These are phyloP conservation scores for Lepidochrysops patricia DNA, from an alignment of 2,888 invertebrate genomes.

Conservation along the genomic window DNA sequence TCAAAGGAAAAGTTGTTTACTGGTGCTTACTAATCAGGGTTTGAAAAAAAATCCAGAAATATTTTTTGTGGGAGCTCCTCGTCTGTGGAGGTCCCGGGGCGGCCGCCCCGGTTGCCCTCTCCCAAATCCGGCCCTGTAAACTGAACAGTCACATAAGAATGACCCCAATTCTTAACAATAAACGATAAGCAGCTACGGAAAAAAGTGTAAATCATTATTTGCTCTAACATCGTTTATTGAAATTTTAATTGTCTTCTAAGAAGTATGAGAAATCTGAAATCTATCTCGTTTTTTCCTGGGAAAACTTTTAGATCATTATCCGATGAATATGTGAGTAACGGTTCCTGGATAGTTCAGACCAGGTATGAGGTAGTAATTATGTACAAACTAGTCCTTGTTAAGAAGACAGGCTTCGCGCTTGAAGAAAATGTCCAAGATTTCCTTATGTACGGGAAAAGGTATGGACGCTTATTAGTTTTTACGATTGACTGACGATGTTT, in stretches of 20 bases:
- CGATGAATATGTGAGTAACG: neutral
- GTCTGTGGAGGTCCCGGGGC: no score
- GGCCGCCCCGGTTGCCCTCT: no score
- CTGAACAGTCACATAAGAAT: neutral
- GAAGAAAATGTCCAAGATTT: neutral
- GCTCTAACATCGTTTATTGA: neutral
- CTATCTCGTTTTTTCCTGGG: neutral
- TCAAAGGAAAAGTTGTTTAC: no score
- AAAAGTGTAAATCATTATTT: neutral
- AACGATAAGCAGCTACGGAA: neutral
- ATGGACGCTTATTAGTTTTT: neutral
- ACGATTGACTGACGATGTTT: neutral
- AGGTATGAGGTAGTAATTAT: conserved; percentile 5
- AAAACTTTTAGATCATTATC: neutral
- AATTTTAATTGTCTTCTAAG: neutral
- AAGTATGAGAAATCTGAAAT: neutral
- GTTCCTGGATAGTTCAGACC: neutral
- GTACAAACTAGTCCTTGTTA: conserved; percentile 11
- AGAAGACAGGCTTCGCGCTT: neutral
- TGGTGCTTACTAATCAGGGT: no score
- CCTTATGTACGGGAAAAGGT: neutral
- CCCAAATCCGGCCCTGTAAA: no score
- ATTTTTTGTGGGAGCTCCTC: no score
- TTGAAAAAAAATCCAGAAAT: no score
- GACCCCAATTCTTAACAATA: neutral